These are phyloP conservation scores for Microplitis demolitor DNA, from an alignment of 1,140 invertebrate genomes.

Conservation along the genomic window DNA sequence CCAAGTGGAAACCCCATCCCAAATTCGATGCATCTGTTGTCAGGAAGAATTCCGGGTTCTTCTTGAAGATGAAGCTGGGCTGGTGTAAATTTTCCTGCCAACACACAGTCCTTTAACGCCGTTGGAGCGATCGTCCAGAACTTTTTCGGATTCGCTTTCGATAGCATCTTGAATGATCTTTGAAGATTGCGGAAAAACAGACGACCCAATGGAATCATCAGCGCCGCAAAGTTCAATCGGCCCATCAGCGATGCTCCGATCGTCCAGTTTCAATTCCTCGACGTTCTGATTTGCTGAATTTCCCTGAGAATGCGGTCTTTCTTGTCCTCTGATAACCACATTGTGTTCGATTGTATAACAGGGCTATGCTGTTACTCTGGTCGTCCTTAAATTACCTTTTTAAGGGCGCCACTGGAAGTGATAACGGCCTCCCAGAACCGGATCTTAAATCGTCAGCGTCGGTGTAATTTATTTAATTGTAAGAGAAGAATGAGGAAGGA, in stretches of 20 bases:
- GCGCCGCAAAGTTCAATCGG: not conserved
- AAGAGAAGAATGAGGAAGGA: too few relatives aligned
- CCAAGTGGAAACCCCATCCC: constrained; percentile 41
- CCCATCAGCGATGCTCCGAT: too few relatives aligned
- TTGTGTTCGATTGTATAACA: too few relatives aligned
- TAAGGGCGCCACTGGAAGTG: too few relatives aligned
- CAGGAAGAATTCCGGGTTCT: constrained; percentile 34
- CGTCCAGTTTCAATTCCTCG: not conserved
- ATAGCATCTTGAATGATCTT: constrained; percentile 14
- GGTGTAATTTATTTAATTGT: too few relatives aligned
- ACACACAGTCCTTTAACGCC: constrained; percentile 32
- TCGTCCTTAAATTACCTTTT: too few relatives aligned
- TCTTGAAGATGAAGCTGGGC: constrained; percentile 30
- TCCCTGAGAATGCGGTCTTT: not conserved
- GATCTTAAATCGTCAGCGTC: too few relatives aligned
- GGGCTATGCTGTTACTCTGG: too few relatives aligned
- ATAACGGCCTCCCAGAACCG: too few relatives aligned
- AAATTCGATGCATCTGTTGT: constrained; percentile 43
- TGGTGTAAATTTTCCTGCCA: constrained; percentile 27
- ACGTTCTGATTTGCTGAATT: constrained; percentile 22
- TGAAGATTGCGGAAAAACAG: not conserved
- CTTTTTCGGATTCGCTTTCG: constrained; percentile 25
- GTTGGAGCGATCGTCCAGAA: constrained; percentile 12
- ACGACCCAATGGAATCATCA: not conserved
- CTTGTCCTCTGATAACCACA: constrained; percentile 18